Conservation (phyloP, 2,888 invertebrate species). For the Alitta virens region DNA sequence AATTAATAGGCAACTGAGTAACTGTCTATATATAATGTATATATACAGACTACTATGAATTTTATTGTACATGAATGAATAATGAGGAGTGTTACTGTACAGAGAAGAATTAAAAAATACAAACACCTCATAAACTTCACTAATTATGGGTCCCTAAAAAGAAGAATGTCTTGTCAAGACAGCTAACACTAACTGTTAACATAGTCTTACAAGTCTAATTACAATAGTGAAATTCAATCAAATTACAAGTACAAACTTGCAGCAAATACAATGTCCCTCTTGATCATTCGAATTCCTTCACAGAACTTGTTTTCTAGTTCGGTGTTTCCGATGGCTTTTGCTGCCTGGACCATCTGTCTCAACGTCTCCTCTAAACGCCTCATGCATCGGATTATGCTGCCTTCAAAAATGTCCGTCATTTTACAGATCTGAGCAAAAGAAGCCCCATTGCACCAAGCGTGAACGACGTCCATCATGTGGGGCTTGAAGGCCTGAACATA, state of each 20-base stretch:
- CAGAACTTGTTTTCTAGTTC: conserved; percentile 95
- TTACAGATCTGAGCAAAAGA: conserved; percentile 88
- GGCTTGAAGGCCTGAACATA: conserved; percentile 93
- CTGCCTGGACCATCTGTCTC: conserved; percentile 91
- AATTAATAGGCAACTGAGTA: too few relatives aligned
- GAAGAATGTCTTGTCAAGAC: too few relatives aligned
- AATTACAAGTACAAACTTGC: conserved; percentile 86
- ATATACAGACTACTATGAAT: too few relatives aligned
- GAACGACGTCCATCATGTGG: conserved; percentile 94
- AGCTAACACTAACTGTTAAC: too few relatives aligned
- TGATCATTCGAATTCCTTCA: conserved; percentile 78
- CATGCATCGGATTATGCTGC: conserved; percentile 87
- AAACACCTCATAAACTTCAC: too few relatives aligned
- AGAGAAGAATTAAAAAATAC: too few relatives aligned
- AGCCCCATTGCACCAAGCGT: conserved; percentile 92
- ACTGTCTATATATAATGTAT: too few relatives aligned
- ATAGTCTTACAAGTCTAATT: too few relatives aligned
- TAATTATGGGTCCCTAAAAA: too few relatives aligned
- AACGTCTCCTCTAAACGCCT: conserved; percentile 92
- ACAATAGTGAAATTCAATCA: too few relatives aligned
- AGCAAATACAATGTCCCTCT: conserved; percentile 99
- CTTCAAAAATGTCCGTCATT: conserved; percentile 58
- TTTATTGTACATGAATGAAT: too few relatives aligned
- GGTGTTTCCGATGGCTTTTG: conserved; percentile 93
- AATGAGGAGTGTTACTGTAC: too few relatives aligned